These are phyloP conservation scores for Spinus olivaceus DNA, from an alignment of 2,797 vertebrate species.

Conservation along the genomic window DNA sequence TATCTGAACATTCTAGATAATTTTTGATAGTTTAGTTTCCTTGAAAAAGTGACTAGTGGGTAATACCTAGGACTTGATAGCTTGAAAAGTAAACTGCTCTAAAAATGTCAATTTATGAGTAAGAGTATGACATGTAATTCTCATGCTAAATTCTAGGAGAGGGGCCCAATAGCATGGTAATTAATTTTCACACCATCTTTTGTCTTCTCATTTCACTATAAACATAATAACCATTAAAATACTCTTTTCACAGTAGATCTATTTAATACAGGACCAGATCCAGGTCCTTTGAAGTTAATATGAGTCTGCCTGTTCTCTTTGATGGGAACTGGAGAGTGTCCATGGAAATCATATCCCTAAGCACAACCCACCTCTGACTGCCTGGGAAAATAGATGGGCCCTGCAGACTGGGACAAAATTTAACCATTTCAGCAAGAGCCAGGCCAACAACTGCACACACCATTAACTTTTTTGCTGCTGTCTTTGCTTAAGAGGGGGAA, in stretches of 20 bases:
- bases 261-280: neutral
- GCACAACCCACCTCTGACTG: neutral
- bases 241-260: neutral
- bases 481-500: neutral
- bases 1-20: neutral
- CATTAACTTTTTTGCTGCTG: neutral
- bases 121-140: neutral
- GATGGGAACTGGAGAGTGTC: conserved; percentile 13
- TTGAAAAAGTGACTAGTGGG: neutral
- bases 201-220: neutral
- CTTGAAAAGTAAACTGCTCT: neutral
- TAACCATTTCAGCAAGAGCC: neutral
- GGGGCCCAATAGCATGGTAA: neutral
- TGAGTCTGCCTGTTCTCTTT: neutral
- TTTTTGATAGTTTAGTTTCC: neutral
- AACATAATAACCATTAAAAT: neutral
- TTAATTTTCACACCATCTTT: conserved; percentile 35
- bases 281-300: conserved; percentile 38
- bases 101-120: neutral
- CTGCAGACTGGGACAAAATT: neutral
- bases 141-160: neutral
- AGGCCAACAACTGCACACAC: neutral
- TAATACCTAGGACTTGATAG: neutral
- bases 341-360: conserved; percentile 8
- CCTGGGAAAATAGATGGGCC: conserved; percentile 30